Conservation (phyloP, 2,113 vertebrate species). For the Melanerpes formicivorus region DNA sequence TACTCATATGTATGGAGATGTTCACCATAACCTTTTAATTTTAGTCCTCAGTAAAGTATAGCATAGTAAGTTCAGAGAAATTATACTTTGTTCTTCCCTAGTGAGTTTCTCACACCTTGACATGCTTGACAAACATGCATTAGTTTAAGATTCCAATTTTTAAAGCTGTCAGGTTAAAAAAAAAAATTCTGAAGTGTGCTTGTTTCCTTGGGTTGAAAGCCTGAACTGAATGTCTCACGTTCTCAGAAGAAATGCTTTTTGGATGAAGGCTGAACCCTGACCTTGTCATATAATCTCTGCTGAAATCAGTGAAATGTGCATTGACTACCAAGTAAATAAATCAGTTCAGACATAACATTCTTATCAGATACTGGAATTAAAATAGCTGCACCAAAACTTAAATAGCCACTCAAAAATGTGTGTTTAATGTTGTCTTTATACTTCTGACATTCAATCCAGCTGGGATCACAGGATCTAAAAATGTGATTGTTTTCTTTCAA, state of each 20-base stretch:
- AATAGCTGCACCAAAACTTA: not conserved
- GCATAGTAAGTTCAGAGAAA: not conserved
- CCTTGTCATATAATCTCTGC: not conserved
- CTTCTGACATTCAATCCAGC: not conserved
- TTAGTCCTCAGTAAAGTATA: not conserved
- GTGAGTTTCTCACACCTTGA: slow-evolving; percentile 20
- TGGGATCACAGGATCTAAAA: not conserved
- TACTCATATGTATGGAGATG: not conserved
- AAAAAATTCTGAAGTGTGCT: not conserved
- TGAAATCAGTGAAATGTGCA: not conserved
- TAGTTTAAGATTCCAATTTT: slow-evolving; percentile 39
- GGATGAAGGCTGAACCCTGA: not conserved
- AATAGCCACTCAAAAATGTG: not conserved
- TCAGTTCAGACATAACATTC: not conserved
- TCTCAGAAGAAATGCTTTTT: not conserved
- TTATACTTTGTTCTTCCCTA: slow-evolving; percentile 29
- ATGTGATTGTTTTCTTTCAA: not conserved
- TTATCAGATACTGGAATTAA: not conserved
- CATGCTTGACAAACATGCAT: slow-evolving; percentile 5
- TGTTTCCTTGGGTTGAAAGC: slow-evolving; percentile 4
- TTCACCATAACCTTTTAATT: not conserved
- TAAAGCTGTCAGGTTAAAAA: slow-evolving; percentile 28
- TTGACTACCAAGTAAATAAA: not conserved
- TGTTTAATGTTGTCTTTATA: not conserved
- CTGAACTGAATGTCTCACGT: not conserved